These are phyloP conservation scores for Perizoma flavofasciatum DNA, from an alignment of 2,888 invertebrate species.

Conservation along the genomic window DNA sequence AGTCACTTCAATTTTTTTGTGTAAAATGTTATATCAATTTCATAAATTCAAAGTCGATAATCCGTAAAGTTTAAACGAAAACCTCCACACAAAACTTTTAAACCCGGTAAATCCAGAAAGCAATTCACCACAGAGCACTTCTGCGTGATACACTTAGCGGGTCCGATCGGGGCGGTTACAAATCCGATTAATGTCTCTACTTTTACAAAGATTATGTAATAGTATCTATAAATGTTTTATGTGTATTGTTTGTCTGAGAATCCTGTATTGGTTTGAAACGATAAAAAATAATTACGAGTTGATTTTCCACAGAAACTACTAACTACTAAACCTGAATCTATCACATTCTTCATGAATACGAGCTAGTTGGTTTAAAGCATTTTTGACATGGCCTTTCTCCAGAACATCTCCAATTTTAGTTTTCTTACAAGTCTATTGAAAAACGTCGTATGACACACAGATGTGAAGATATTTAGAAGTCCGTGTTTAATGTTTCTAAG, in stretches of 20 bases:
- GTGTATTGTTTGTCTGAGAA: not conserved
- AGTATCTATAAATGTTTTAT: slow-evolving; percentile 5
- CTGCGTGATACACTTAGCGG: slow-evolving; percentile 30
- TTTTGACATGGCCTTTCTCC: no score
- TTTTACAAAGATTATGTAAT: slow-evolving; percentile 44
- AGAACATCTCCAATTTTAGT: no score
- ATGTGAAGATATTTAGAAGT: no score
- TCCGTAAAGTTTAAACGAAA: slow-evolving; percentile 30
- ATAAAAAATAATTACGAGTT: no score
- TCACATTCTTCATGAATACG: no score
- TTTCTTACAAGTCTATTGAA: no score
- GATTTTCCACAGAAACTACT: no score
- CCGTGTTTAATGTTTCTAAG: no score
- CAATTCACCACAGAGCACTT: slow-evolving; percentile 21
- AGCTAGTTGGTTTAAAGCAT: no score
- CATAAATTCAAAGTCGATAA: slow-evolving; percentile 22
- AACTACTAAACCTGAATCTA: no score
- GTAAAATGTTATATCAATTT: slow-evolving; percentile 21
- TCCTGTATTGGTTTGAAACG: not conserved
- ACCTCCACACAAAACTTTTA: slow-evolving; percentile 26
- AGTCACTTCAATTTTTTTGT: not conserved
- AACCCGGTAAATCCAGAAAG: slow-evolving; percentile 21
- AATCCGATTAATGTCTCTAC: slow-evolving; percentile 52
- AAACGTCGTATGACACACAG: no score
- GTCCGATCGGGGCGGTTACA: slow-evolving; percentile 46